Percentiles rank a stretch among this genome's conserved stretches.
Conservation (phyloP, 2,888 invertebrate species). For the Argyresthia goedartella region DNA sequence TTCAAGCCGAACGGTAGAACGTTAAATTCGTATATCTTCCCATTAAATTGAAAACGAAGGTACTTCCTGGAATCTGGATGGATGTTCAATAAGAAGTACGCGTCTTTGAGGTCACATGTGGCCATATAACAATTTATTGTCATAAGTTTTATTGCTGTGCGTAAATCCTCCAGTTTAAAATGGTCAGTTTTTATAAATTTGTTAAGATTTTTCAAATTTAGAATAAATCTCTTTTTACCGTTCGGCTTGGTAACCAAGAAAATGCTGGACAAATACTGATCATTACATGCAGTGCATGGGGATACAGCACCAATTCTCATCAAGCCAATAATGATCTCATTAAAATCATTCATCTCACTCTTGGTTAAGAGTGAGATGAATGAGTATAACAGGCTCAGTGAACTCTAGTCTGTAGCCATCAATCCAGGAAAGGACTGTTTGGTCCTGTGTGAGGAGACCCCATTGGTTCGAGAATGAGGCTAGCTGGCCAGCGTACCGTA, state of each 20-base stretch:
- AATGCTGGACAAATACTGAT: neutral
- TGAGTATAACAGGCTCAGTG: neutral
- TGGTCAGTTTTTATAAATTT: neutral
- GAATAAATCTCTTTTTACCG: neutral
- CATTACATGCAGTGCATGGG: neutral
- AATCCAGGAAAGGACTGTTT: conserved; percentile 10
- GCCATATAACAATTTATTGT: neutral
- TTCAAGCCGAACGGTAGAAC: no score
- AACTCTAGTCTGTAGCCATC: conserved; percentile 2
- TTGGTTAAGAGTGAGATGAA: neutral
- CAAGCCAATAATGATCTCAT: neutral
- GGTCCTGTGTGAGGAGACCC: conserved; percentile 11
- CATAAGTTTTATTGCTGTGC: neutral
- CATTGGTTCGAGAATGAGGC: conserved; percentile 8
- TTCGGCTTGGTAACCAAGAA: neutral
- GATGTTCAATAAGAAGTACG: neutral
- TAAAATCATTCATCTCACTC: neutral
- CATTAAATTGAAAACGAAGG: neutral
- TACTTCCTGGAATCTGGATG: neutral
- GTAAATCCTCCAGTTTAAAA: conserved; percentile 2
- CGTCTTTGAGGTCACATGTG: neutral
- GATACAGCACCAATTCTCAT: neutral
- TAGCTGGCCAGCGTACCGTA: conserved; percentile 10
- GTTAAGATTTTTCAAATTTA: conserved; percentile 1
- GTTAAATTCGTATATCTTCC: conserved; percentile 1